phyloP scores from a whole-genome alignment of 2,888 invertebrate genomes.

The Venusia cambrica region DNA sequence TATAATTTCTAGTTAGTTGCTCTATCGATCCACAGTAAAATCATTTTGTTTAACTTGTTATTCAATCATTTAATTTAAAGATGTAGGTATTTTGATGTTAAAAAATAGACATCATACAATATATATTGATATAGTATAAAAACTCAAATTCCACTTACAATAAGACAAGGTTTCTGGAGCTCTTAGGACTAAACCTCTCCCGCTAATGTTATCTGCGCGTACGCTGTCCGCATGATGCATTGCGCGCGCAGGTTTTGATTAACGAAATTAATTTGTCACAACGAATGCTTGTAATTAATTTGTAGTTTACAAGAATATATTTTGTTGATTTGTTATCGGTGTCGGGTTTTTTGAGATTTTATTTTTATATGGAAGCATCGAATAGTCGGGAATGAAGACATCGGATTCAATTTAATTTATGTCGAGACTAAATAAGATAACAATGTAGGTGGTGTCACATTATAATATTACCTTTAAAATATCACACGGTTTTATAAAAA shows the following conservation, averaged over 20 bases:
- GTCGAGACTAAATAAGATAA: not conserved
- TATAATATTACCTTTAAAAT: not conserved
- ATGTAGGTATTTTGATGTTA: no score
- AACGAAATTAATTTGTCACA: conserved; percentile 77
- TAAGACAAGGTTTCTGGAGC: not conserved
- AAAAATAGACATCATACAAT: no score
- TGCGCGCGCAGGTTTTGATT: conserved; percentile 67
- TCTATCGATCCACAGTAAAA: no score
- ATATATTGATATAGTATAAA: no score
- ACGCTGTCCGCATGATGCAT: conserved; percentile 72
- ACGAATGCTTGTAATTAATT: conserved; percentile 53
- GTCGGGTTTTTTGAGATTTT: conserved; percentile 10
- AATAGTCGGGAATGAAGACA: conserved; percentile 15
- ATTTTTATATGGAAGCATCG: conserved; percentile 11
- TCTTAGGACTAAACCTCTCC: conserved; percentile 4
- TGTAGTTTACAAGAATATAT: conserved; percentile 45
- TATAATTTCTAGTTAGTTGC: no score
- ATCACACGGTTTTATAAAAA: no score
- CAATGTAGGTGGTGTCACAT: not conserved
- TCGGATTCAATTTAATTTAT: conserved; percentile 9
- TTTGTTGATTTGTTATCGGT: conserved; percentile 24
- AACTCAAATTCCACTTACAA: no score
- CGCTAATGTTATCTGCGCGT: conserved; percentile 64
- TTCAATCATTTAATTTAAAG: no score
- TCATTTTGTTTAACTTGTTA: no score